Percentiles rank a stretch among this genome's conserved stretches.
phyloP scores from a whole-genome alignment of 1,140 invertebrate species.

The Pogonognathellus flavescens region DNA sequence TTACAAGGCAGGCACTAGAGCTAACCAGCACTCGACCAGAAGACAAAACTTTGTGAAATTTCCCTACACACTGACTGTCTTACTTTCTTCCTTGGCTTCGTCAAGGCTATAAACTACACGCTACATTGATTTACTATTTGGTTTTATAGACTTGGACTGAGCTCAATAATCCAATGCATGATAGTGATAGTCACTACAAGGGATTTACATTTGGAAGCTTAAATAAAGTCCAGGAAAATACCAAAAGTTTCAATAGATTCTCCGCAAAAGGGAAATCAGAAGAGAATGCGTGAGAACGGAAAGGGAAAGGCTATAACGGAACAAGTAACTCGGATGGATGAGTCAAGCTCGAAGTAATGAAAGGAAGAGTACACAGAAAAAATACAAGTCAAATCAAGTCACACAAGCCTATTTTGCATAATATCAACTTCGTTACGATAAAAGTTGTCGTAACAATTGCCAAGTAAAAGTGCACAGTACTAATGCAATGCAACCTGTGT shows the following conservation, averaged over 20 bases:
- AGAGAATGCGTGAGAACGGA: background rate
- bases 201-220: constrained; percentile 45
- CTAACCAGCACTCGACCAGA: constrained; percentile 12
- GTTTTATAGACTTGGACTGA: constrained; percentile 46
- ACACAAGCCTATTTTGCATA: constrained; percentile 26
- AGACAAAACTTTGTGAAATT: constrained; percentile 28
- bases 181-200: constrained; percentile 45
- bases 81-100: background rate
- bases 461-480: background rate
- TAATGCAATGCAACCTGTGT: background rate
- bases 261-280: background rate
- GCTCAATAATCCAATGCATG: constrained; percentile 42
- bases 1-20: background rate
- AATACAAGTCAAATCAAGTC: constrained; percentile 9
- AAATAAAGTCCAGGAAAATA: constrained; percentile 42
- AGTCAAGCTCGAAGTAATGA: constrained; percentile 36
- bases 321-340: constrained; percentile 11
- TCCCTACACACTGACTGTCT: background rate
- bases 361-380: constrained; percentile 3
- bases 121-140: constrained; percentile 45
- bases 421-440: constrained; percentile 26
- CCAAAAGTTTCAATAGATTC: constrained; percentile 37
- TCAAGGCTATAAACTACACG: background rate
- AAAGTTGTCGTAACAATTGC: constrained; percentile 31
- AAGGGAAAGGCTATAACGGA: background rate